These are phyloP conservation scores for Oxyruncus cristatus DNA, from an alignment of 2,113 vertebrate species.

Conservation along the genomic window DNA sequence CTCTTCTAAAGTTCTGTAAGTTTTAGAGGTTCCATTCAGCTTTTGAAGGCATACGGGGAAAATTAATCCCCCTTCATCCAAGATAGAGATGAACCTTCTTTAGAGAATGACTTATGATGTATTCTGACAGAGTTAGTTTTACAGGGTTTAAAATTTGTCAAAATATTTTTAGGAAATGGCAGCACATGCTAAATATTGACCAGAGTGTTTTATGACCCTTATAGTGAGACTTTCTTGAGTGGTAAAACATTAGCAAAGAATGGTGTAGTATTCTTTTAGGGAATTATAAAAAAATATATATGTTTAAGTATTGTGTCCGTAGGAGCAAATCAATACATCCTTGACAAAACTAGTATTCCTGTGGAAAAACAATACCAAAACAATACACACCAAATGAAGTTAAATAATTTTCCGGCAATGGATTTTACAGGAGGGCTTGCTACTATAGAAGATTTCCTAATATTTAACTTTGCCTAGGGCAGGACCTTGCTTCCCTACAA, in stretches of 20 bases:
- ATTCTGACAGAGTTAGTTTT: conserved; percentile 1
- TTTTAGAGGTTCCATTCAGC: conserved; percentile 42
- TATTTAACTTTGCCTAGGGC: not conserved
- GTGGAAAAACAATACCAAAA: not conserved
- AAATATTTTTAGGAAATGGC: not conserved
- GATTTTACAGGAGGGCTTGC: not conserved
- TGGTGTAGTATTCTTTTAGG: not conserved
- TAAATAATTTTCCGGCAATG: not conserved
- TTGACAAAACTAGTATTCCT: not conserved
- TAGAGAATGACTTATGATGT: conserved; percentile 15
- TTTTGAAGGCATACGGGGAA: conserved; percentile 10
- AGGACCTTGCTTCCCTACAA: not conserved
- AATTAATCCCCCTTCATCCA: not conserved
- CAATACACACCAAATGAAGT: not conserved
- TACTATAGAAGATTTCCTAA: not conserved
- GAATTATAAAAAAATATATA: not conserved
- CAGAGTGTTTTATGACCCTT: not conserved
- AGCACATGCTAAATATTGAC: not conserved
- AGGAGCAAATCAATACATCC: not conserved
- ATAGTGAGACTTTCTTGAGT: not conserved
- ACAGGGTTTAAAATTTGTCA: not conserved
- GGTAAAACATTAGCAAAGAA: not conserved
- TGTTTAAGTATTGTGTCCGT: not conserved
- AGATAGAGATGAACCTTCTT: conserved; percentile 13
- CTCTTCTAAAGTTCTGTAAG: not conserved